Percentiles rank a stretch among this genome's conserved stretches.
These are phyloP conservation scores for Harpagoxenus sublaevis DNA, from an alignment of 2,888 invertebrate species.

Conservation along the genomic window DNA sequence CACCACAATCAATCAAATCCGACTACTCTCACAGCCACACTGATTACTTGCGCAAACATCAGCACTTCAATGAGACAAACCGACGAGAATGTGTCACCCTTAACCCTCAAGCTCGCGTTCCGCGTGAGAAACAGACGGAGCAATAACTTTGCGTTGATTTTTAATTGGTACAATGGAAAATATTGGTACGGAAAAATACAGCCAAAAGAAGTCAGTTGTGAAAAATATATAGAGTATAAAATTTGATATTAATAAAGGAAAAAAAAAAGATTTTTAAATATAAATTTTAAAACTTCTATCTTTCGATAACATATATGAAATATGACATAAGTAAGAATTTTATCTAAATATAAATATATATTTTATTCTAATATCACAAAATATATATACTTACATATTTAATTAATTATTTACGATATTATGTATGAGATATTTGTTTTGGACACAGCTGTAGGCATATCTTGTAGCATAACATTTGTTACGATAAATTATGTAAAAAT, in stretches of 20 bases:
- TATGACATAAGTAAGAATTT: background rate
- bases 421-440: background rate
- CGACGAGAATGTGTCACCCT: conserved; percentile 47
- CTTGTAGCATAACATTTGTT: background rate
- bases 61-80: conserved; percentile 54
- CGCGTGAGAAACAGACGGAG: background rate
- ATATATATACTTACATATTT: no score
- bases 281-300: background rate
- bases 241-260: background rate
- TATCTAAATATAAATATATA: no score
- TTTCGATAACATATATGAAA: background rate
- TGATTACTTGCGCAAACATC: conserved; percentile 53
- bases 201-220: background rate
- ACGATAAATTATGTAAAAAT: background rate
- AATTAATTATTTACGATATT: background rate
- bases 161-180: conserved; percentile 36
- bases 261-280: background rate
- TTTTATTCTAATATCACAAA: no score
- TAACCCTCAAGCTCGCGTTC: conserved; percentile 53
- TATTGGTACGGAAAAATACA: background rate
- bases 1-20: conserved; percentile 40
- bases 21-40: conserved; percentile 48
- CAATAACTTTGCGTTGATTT: background rate
- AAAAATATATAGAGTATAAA: background rate
- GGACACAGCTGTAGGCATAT: background rate